Conservation (phyloP, 2,797 vertebrate species). For the Cossypha dichroa region DNA sequence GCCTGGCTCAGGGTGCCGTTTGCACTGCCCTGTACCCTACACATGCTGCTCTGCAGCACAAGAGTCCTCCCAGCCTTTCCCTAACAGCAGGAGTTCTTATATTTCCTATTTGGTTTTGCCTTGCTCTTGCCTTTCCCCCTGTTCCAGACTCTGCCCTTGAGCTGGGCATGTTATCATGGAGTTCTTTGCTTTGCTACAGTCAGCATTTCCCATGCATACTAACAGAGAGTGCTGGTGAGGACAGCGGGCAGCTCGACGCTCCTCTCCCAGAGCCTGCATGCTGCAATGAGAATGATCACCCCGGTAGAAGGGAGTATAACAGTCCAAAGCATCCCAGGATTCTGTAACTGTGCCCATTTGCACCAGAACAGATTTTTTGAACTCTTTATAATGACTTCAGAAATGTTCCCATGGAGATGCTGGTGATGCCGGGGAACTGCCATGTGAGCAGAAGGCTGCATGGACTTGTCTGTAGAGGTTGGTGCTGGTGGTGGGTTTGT, state of each 20-base stretch:
- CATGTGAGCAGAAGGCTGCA: background rate
- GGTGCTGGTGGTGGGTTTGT: background rate
- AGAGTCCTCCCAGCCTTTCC: background rate
- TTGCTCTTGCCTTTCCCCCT: background rate
- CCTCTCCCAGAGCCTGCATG: background rate
- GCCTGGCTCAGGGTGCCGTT: background rate
- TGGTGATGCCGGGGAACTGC: background rate
- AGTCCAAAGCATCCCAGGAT: background rate
- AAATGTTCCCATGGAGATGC: background rate
- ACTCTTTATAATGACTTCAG: background rate
- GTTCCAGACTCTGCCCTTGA: background rate
- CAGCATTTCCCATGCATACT: background rate
- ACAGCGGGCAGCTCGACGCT: background rate
- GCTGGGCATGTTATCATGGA: background rate
- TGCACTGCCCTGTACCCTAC: background rate
- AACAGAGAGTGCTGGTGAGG: background rate
- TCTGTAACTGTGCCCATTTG: background rate
- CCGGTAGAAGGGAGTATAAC: background rate
- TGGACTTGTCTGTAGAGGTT: background rate
- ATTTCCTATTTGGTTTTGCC: background rate
- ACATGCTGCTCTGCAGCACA: background rate
- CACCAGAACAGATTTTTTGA: background rate
- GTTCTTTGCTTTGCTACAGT: background rate
- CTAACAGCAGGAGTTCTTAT: background rate
- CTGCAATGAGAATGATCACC: background rate